phyloP scores from a whole-genome alignment of 2,113 vertebrate species.

The Ardeotis arabs region DNA sequence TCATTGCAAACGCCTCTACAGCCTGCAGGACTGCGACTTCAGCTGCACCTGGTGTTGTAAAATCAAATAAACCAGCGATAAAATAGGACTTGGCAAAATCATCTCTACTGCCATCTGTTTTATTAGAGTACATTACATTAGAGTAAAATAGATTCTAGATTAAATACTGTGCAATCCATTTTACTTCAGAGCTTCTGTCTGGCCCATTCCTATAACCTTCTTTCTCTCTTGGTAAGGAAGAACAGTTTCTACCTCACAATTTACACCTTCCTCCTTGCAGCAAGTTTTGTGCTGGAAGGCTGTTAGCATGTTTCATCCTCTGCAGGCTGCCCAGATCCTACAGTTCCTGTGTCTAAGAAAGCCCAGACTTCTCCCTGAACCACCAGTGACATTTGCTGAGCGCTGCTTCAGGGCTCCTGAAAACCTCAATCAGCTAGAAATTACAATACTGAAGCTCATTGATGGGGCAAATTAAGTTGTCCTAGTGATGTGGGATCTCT shows the following conservation, averaged over 20 bases:
- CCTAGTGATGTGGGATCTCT: neutral
- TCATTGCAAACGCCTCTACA: neutral
- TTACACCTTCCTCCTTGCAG: neutral
- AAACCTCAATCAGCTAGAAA: neutral
- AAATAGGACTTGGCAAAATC: neutral
- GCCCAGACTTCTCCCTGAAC: neutral
- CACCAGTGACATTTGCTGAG: neutral
- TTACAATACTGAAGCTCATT: neutral
- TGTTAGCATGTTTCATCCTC: neutral
- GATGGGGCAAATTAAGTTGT: neutral
- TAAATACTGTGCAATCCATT: neutral
- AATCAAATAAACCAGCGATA: neutral
- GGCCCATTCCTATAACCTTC: neutral
- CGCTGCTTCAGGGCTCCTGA: neutral
- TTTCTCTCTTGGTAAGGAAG: neutral
- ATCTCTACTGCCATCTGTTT: neutral
- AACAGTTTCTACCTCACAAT: neutral
- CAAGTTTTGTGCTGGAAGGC: neutral
- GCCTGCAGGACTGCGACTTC: neutral
- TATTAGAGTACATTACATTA: neutral
- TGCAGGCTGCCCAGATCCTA: neutral
- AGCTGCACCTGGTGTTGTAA: neutral
- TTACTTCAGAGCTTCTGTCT: neutral
- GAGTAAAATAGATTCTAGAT: neutral
- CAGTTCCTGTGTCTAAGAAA: neutral